phyloP scores from a whole-genome alignment of 1,140 invertebrate species.

The Fopius arisanus region DNA sequence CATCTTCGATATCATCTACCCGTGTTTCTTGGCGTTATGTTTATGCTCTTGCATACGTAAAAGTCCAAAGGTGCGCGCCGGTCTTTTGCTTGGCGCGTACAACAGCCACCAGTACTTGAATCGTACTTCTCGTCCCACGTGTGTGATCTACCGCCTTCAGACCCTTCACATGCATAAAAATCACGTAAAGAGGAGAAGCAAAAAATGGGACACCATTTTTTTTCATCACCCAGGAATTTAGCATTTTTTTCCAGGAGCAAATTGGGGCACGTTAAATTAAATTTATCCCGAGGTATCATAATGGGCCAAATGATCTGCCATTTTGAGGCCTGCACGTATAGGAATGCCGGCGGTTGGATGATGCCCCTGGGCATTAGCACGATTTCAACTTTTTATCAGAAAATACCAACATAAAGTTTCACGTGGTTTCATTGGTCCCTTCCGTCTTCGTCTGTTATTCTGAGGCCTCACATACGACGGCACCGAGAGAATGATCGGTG shows the following conservation, averaged over 20 bases:
- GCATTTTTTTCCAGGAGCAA: slow-evolving; percentile 4
- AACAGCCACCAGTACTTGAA: slow-evolving; percentile 9
- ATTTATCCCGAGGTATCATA: slow-evolving; percentile 14
- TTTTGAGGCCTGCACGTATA: slow-evolving; percentile 24
- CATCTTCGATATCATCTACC: slow-evolving; percentile 60
- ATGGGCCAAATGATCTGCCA: slow-evolving; percentile 12
- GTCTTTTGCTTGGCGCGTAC: slow-evolving; percentile 32
- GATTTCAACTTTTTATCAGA: slow-evolving; percentile 30
- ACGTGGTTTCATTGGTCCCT: slow-evolving; percentile 18
- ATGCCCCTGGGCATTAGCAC: slow-evolving; percentile 33
- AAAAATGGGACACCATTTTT: slow-evolving; percentile 16
- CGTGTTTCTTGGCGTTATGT: slow-evolving; percentile 62
- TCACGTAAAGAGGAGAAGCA: not conserved
- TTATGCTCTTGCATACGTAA: slow-evolving; percentile 55
- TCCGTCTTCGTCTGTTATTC: slow-evolving; percentile 7
- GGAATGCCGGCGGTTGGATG: slow-evolving; percentile 24
- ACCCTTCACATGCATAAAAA: slow-evolving; percentile 36
- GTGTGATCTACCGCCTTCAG: slow-evolving; percentile 38
- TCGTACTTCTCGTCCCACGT: slow-evolving; percentile 6
- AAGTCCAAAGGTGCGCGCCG: slow-evolving; percentile 29
- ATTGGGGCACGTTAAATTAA: slow-evolving; percentile 16
- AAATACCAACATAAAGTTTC: slow-evolving; percentile 36
- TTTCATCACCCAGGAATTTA: not conserved
- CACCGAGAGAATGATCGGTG: not conserved
- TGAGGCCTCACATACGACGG: slow-evolving; percentile 10